phyloP scores from a whole-genome alignment of 2,888 invertebrate species.

The Conomelus anceps region DNA sequence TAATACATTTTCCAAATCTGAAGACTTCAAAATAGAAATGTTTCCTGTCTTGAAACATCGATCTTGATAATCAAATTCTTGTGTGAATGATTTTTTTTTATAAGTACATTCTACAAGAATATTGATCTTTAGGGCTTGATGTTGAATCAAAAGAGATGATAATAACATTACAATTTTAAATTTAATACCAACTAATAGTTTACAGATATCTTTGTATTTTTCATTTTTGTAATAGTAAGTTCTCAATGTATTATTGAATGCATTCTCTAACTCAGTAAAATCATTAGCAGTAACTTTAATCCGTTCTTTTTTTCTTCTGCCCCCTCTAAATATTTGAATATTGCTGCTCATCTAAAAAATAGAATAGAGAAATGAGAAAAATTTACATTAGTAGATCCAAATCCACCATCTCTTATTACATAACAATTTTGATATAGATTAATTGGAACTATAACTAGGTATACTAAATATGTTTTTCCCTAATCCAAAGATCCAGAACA shows the following conservation, averaged over 20 bases:
- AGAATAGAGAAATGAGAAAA: background rate
- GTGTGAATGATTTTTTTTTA: background rate
- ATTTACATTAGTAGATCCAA: background rate
- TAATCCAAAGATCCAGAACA: background rate
- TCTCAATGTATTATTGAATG: background rate
- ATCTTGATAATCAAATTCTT: background rate
- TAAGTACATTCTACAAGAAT: background rate
- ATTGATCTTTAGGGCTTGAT: conserved; percentile 1
- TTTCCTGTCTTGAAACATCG: background rate
- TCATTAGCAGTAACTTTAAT: background rate
- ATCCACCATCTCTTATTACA: background rate
- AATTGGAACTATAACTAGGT: background rate
- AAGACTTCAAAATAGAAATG: background rate
- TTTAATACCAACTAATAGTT: background rate
- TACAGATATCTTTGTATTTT: background rate
- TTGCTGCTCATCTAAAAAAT: background rate
- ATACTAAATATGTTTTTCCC: background rate
- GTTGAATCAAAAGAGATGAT: background rate
- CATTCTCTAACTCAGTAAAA: background rate
- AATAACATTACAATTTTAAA: background rate
- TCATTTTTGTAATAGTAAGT: conserved; percentile 3
- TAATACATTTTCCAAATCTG: background rate
- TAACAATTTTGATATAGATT: background rate
- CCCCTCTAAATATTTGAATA: background rate
- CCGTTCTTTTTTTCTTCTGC: background rate